Percentiles rank a stretch among this genome's conserved stretches.
These are phyloP conservation scores for Gnathonemus longibarbis DNA, from an alignment of 2,113 vertebrate species.

Conservation along the genomic window DNA sequence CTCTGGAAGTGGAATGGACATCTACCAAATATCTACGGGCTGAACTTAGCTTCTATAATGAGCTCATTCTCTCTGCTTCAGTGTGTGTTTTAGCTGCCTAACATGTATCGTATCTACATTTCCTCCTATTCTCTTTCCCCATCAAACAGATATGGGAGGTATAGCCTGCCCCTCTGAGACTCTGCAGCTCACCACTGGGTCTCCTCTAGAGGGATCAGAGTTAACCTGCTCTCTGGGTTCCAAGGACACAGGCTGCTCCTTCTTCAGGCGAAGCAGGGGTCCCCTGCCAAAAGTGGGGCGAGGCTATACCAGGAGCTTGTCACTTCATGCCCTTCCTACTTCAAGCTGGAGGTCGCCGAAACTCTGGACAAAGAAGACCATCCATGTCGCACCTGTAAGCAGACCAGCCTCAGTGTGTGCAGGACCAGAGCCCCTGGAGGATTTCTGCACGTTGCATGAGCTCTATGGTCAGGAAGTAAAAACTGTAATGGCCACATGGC, in stretches of 20 bases:
- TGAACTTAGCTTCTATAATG: background rate
- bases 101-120: background rate
- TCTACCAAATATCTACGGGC: background rate
- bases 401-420: constrained; percentile 30
- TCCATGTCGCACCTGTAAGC: constrained; percentile 32
- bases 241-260: constrained; percentile 14
- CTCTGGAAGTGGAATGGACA: background rate
- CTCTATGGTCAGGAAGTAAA: constrained; percentile 62
- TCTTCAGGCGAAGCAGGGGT: constrained; percentile 15
- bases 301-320: constrained; percentile 38
- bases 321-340: constrained; percentile 21
- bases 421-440: constrained; percentile 46
- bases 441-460: constrained; percentile 60
- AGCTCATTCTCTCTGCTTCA: background rate
- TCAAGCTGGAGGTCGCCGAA: constrained; percentile 46
- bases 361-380: constrained; percentile 45
- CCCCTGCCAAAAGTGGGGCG: constrained; percentile 35
- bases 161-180: constrained; percentile 28
- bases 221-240: constrained; percentile 22
- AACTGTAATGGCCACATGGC: constrained; percentile 48
- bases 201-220: background rate
- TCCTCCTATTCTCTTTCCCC: background rate
- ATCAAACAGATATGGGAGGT: constrained; percentile 51
- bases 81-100: background rate
- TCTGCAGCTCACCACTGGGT: constrained; percentile 13